Evolutionary conservation across 2,888 invertebrate genomes (phyloP), one percentile per base, ranked within the genome.

Genomic region (Leptinotarsa haldemani): DNA sequence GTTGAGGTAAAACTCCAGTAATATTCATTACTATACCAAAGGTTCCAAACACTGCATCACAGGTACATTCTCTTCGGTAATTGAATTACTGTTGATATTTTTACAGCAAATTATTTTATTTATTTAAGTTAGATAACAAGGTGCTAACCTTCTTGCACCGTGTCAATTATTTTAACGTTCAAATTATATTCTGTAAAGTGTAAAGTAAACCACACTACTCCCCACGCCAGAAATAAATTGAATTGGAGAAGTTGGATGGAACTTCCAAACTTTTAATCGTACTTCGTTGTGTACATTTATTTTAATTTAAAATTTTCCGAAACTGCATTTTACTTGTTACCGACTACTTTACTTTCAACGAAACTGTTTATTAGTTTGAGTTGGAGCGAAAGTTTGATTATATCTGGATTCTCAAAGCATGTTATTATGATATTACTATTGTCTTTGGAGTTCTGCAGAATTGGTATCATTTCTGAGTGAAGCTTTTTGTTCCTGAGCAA

Each of bases 241-340:
- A 52, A 67, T 67, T 67, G 47, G 12, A n/a, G 53, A 53, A 52
- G 30, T 67, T 48, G 12, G 53, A 67, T 67, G 52, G 4, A 67
- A 68, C 68, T 68, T 40, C 16, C 46, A 47, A 68, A 68, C 68
- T 68, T 61, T 40, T 68, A 56, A 68, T 68, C 56, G 20, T 30
- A 47, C 53, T 68, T 56, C 56, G 58, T 20, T 56, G 40, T 52
- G 58, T 46, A 58, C 68, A 47, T 56, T 68, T 68, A 68, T 68
- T 68, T 40, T 56, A 56, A 68, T 68, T 68, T 18, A 56, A 56
- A 68, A 46, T 68, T 67, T 40, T n/a, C 40, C n/a, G n/a, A 53
- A 40, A 56, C 68, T 68, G 20, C 58, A 68, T 56, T 56, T 13
- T 46, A 52, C 56, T 56, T 56, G 46, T 68, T 68, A 46, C 56